Evolutionary conservation across 2,888 invertebrate genomes (phyloP).

Genomic region (Xanthostigma xanthostigma): DNA sequence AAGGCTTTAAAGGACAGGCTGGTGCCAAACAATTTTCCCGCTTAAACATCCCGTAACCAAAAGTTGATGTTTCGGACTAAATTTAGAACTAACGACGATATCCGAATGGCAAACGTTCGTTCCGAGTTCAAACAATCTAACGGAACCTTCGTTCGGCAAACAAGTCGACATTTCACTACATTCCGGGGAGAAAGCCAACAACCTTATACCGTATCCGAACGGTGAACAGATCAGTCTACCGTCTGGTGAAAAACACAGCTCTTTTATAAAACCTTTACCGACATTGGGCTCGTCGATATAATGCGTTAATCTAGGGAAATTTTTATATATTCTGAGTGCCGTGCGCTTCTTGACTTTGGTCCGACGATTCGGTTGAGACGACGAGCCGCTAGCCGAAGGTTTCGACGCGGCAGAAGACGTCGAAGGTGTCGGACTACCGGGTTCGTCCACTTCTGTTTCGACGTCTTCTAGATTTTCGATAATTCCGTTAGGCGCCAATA

Average conservation of each 20-base stretch:
- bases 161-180: constrained; percentile 67
- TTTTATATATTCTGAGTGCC: constrained; percentile 42
- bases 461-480: constrained; percentile 11
- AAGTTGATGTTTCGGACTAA: constrained; percentile 73
- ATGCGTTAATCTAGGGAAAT: constrained; percentile 65
- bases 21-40: constrained; percentile 82
- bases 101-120: constrained; percentile 62
- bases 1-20: constrained; percentile 38
- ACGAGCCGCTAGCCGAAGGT: constrained; percentile 7
- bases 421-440: constrained; percentile 5
- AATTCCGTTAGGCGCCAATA: constrained; percentile 1
- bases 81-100: constrained; percentile 78
- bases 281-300: constrained; percentile 76
- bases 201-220: constrained; percentile 70
- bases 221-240: constrained; percentile 85
- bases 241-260: constrained; percentile 78
- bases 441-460: not conserved
- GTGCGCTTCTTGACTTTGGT: constrained; percentile 2
- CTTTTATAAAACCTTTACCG: constrained; percentile 85
- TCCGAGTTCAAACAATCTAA: constrained; percentile 47
- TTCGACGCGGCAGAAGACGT: constrained; percentile 8
- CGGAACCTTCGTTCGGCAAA: constrained; percentile 32
- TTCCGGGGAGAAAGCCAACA: constrained; percentile 61
- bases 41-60: constrained; percentile 82
- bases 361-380: not conserved